phyloP scores from a whole-genome alignment of 2,888 invertebrate species.

The Nymphalis urticae region DNA sequence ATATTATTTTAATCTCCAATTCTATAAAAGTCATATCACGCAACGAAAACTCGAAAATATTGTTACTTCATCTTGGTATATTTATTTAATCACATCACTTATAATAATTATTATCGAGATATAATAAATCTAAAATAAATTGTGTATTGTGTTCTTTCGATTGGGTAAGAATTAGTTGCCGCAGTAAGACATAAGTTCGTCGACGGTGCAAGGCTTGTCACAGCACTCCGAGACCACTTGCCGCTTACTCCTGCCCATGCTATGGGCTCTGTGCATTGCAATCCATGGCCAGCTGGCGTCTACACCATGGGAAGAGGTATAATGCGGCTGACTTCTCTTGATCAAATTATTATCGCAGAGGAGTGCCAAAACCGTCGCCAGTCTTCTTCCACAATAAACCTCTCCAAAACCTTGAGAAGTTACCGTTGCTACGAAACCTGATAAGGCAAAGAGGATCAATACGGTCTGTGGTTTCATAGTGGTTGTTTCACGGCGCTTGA shows the following conservation, averaged over 20 bases:
- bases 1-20: no score
- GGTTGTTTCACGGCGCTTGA: not conserved
- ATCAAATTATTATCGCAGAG: constrained; percentile 34
- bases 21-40: no score
- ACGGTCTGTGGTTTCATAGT: constrained; percentile 35
- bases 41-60: no score
- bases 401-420: constrained; percentile 11
- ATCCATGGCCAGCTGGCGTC: constrained; percentile 38
- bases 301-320: not conserved
- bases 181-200: no score
- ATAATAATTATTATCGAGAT: no score
- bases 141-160: no score
- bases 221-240: no score
- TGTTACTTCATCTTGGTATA: no score
- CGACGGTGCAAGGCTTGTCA: no score
- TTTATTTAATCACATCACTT: no score
- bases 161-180: no score
- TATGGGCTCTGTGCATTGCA: constrained; percentile 30
- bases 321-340: constrained; percentile 18
- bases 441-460: constrained; percentile 17
- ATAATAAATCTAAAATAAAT: no score
- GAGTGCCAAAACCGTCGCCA: constrained; percentile 34
- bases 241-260: constrained; percentile 28
- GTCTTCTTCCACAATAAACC: constrained; percentile 43
- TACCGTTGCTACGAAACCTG: constrained; percentile 8